Percentiles rank a stretch among this genome's conserved stretches.
These are phyloP conservation scores for Amphimedon queenslandica DNA, from an alignment of 37 sponge, comb jelly and placozoan genomes.

Conservation along the genomic window DNA sequence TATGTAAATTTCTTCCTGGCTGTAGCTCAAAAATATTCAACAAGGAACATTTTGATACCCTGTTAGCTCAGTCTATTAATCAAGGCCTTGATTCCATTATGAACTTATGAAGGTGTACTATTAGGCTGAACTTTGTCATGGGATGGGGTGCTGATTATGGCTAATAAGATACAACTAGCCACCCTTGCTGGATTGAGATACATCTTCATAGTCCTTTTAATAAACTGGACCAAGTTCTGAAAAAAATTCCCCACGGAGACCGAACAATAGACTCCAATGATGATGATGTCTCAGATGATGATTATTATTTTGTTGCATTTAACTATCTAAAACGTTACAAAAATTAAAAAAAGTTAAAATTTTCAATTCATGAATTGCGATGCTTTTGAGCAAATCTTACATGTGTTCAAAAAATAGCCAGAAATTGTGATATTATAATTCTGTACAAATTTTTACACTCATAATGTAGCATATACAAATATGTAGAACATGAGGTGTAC, in stretches of 20 bases:
- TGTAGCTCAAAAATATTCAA: conserved; percentile 96
- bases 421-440: too few relatives aligned
- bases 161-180: conserved; percentile 93
- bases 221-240: conserved; percentile 91
- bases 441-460: too few relatives aligned
- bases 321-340: too few relatives aligned
- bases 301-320: too few relatives aligned
- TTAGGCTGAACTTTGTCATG: conserved; percentile 96
- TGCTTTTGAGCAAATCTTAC: too few relatives aligned
- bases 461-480: too few relatives aligned
- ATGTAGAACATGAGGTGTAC: too few relatives aligned
- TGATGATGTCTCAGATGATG: too few relatives aligned
- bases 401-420: too few relatives aligned
- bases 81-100: conserved; percentile 87
- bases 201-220: conserved; percentile 90
- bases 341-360: too few relatives aligned
- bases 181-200: conserved; percentile 96
- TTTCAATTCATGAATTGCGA: too few relatives aligned
- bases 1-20: conserved; percentile 91
- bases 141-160: conserved; percentile 98
- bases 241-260: conserved; percentile 45
- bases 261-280: background rate
- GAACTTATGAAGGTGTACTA: conserved; percentile 93
- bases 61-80: conserved; percentile 79
- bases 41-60: conserved; percentile 91